These are phyloP conservation scores for Deroptyus accipitrinus DNA, from an alignment of 2,113 vertebrate genomes.

Conservation along the genomic window DNA sequence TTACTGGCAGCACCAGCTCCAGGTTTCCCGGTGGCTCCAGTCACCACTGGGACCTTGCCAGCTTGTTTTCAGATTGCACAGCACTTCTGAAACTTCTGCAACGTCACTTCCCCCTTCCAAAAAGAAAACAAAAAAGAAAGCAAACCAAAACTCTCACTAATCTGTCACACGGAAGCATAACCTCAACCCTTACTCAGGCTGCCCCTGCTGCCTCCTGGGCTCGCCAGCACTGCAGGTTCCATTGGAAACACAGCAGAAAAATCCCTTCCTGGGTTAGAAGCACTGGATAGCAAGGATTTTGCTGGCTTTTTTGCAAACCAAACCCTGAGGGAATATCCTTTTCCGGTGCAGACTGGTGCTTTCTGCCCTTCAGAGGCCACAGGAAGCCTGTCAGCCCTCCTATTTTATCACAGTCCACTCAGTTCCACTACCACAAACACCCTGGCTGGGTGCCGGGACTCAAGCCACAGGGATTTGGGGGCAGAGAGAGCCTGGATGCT, in stretches of 20 bases:
- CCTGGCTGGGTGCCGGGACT: rapidly evolving
- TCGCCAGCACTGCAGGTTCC: rapidly evolving
- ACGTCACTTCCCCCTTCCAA: background rate
- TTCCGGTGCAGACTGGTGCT: background rate
- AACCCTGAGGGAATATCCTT: background rate
- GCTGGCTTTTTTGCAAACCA: background rate
- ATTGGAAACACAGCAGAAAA: background rate
- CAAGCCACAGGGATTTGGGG: rapidly evolving
- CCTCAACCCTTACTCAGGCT: background rate
- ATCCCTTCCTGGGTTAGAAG: background rate
- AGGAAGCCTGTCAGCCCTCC: background rate
- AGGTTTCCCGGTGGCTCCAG: background rate
- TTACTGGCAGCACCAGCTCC: background rate
- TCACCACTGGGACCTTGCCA: background rate
- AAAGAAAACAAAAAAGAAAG: background rate
- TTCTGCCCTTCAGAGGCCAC: background rate
- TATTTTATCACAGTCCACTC: background rate
- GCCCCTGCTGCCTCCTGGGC: background rate
- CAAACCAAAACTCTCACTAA: background rate
- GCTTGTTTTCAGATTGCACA: background rate
- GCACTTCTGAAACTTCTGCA: background rate
- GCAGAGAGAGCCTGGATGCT: background rate
- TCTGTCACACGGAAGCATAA: background rate
- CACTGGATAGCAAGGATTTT: background rate
- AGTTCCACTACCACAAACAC: background rate